Evolutionary conservation across 2,888 invertebrate species (phyloP).

Genomic region (Imbricaverruca yamaguchii): DNA sequence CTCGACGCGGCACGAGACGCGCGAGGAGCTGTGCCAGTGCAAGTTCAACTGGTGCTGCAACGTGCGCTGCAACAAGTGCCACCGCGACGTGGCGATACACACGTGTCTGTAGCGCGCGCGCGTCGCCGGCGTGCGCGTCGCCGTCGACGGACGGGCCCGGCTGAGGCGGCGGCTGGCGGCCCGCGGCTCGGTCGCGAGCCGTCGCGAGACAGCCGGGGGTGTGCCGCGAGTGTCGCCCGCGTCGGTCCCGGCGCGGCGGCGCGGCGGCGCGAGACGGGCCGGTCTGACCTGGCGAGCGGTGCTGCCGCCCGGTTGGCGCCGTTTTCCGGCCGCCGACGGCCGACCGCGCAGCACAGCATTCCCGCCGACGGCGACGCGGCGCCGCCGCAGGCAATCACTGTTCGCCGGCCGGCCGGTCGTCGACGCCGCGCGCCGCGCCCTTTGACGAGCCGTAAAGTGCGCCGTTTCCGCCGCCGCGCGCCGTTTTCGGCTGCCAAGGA

Average conservation of each 20-base stretch:
- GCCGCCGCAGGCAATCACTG: not conserved
- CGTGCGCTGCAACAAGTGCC: conserved; percentile 43
- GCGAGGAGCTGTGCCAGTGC: conserved; percentile 42
- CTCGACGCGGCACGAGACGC: conserved; percentile 36
- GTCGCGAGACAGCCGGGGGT: not conserved
- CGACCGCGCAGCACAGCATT: not conserved
- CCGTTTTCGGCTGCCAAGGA: not conserved
- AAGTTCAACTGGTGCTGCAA: conserved; percentile 45
- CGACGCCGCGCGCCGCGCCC: not conserved
- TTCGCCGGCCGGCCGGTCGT: not conserved
- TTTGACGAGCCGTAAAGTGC: not conserved
- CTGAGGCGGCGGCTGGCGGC: too few species aligned
- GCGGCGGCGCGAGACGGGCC: not conserved
- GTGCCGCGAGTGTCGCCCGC: not conserved
- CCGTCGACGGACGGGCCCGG: not conserved
- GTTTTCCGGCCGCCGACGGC: not conserved
- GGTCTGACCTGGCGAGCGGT: not conserved
- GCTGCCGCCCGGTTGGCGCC: not conserved
- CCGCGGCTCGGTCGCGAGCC: not conserved
- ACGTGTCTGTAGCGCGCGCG: conserved; percentile 31
- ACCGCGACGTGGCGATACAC: conserved; percentile 35
- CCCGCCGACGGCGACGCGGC: not conserved
- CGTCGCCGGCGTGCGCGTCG: not conserved
- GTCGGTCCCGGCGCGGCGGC: not conserved
- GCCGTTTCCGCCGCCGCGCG: not conserved